Evolutionary conservation across 2,797 vertebrate species (phyloP).

Genomic region (Percopsis omiscomaycus): DNA sequence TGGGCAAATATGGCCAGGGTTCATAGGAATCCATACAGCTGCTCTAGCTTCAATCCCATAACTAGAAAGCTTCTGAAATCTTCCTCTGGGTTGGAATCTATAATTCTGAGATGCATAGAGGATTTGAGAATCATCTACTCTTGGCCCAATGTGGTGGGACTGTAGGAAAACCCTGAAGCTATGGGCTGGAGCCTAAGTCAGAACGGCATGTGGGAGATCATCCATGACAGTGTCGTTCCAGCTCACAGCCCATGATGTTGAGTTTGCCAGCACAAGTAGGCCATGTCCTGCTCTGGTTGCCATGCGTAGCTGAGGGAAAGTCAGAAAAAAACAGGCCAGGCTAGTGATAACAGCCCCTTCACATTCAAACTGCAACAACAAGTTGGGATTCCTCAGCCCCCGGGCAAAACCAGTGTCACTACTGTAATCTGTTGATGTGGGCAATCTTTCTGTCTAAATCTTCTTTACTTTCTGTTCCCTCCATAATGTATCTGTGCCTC

Average conservation of each 20-base stretch:
- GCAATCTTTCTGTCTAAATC: slow-evolving; percentile 16
- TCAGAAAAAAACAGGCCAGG: slow-evolving; percentile 65
- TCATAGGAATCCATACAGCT: slow-evolving; percentile 28
- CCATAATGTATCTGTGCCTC: slow-evolving; percentile 23
- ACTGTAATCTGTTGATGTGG: slow-evolving; percentile 40
- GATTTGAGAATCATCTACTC: slow-evolving; percentile 57
- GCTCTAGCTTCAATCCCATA: slow-evolving; percentile 7
- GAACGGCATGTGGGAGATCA: slow-evolving; percentile 70
- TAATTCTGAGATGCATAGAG: slow-evolving; percentile 23
- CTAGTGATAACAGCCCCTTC: slow-evolving; percentile 52
- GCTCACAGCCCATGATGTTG: slow-evolving; percentile 72
- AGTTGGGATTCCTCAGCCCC: slow-evolving; percentile 25
- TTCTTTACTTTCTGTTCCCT: slow-evolving; percentile 15
- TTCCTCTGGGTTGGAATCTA: slow-evolving; percentile 46
- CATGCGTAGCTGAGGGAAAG: slow-evolving; percentile 54
- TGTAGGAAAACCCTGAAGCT: slow-evolving; percentile 63
- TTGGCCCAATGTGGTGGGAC: slow-evolving; percentile 60
- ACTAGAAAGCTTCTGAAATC: slow-evolving; percentile 10
- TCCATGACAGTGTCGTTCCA: slow-evolving; percentile 77
- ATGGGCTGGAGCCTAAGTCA: slow-evolving; percentile 51
- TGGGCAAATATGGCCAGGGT: slow-evolving; percentile 24
- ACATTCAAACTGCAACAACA: slow-evolving; percentile 18
- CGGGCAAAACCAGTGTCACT: slow-evolving; percentile 8
- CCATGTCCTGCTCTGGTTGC: slow-evolving; percentile 61
- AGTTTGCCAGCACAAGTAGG: slow-evolving; percentile 74